Conservation (phyloP, 2,797 vertebrate genomes). For the Percopsis omiscomaycus region DNA sequence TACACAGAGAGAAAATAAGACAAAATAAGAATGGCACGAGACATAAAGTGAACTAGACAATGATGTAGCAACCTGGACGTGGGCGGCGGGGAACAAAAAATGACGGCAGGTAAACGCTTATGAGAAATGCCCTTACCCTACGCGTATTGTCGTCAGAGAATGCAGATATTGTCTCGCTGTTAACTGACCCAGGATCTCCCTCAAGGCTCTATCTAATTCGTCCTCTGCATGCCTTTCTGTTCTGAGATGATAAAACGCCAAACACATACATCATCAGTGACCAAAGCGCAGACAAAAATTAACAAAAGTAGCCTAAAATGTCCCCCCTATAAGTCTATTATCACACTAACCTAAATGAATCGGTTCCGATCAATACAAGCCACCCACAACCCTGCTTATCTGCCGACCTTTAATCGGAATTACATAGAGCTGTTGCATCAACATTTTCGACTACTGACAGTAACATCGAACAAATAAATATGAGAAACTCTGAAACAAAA, state of each 20-base stretch:
- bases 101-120: slow-evolving; percentile 75
- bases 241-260: slow-evolving; percentile 81
- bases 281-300: slow-evolving; percentile 69
- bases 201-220: slow-evolving; percentile 95
- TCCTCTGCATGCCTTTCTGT: slow-evolving; percentile 89
- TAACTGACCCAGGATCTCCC: slow-evolving; percentile 92
- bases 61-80: slow-evolving; percentile 58
- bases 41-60: slow-evolving; percentile 50
- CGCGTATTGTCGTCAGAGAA: slow-evolving; percentile 90
- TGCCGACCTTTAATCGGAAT: slow-evolving; percentile 6
- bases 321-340: slow-evolving; percentile 25
- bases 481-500: slow-evolving; percentile 65
- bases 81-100: slow-evolving; percentile 40
- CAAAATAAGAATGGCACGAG: slow-evolving; percentile 7
- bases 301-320: slow-evolving; percentile 72
- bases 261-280: slow-evolving; percentile 78
- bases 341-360: slow-evolving; percentile 29
- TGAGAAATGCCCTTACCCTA: slow-evolving; percentile 89
- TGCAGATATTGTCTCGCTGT: slow-evolving; percentile 93
- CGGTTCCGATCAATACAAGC: neutral
- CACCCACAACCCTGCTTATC: slow-evolving; percentile 6
- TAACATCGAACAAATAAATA: slow-evolving; percentile 68
- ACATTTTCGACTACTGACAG: slow-evolving; percentile 69
- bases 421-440: slow-evolving; percentile 26
- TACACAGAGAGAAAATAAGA: neutral